A percentile compares a stretch with the other conserved stretches of the same genome.
Conservation (phyloP, 1,140 invertebrate genomes). For the Drosophila tristis region DNA sequence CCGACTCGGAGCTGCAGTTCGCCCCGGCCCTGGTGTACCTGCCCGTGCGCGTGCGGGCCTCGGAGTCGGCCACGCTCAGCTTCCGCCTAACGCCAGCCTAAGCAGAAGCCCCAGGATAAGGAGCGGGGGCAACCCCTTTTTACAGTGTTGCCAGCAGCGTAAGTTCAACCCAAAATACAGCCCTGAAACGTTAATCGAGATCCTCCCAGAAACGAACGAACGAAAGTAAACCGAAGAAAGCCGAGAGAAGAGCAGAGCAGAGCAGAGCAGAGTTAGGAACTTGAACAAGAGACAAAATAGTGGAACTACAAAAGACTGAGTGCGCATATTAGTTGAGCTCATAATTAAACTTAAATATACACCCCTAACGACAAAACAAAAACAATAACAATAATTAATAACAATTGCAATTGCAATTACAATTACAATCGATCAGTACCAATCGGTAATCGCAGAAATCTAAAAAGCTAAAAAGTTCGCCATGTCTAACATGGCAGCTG, state of each 20-base stretch:
- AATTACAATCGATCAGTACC: slow-evolving; percentile 42
- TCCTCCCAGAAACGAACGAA: neutral
- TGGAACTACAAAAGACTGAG: slow-evolving; percentile 83
- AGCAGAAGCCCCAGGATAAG: slow-evolving; percentile 7
- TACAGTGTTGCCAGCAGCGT: slow-evolving; percentile 78
- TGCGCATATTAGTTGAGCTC: slow-evolving; percentile 83
- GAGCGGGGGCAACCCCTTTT: slow-evolving; percentile 28
- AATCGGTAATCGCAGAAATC: neutral
- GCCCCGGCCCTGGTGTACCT: slow-evolving; percentile 96
- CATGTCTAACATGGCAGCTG: slow-evolving; percentile 71
- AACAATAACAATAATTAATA: slow-evolving; percentile 3
- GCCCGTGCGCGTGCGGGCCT: slow-evolving; percentile 93
- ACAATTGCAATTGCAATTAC: too few species aligned
- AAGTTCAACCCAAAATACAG: slow-evolving; percentile 53
- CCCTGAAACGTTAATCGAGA: neutral
- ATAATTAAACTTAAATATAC: slow-evolving; percentile 76
- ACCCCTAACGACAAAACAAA: slow-evolving; percentile 12
- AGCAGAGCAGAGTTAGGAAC: slow-evolving; percentile 36
- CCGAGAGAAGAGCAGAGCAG: neutral
- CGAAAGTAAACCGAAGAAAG: too few species aligned
- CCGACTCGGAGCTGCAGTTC: slow-evolving; percentile 85
- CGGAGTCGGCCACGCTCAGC: slow-evolving; percentile 90
- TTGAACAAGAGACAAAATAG: slow-evolving; percentile 80
- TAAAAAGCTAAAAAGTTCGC: slow-evolving; percentile 7
- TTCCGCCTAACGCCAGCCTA: slow-evolving; percentile 96